A percentile compares a stretch with the other conserved stretches of the same genome.
Evolutionary conservation across 2,888 invertebrate genomes (phyloP).

Genomic region (Sinohyriopsis cumingii): DNA sequence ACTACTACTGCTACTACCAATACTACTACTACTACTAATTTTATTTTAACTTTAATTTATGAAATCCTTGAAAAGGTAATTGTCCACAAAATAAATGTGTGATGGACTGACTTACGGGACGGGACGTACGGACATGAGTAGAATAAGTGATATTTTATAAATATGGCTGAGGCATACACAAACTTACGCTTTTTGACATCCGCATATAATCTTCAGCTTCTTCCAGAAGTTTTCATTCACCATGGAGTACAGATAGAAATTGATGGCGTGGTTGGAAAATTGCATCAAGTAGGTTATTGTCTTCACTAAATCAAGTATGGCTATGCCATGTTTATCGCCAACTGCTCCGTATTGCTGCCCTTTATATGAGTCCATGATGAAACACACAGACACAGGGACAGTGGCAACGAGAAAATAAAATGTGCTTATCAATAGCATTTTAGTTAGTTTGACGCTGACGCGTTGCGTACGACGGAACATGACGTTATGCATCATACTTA

Average conservation of each 20-base stretch:
- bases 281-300: constrained; percentile 20
- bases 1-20: too few species aligned
- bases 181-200: constrained; percentile 11
- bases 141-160: too few species aligned
- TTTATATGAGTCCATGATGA: constrained; percentile 25
- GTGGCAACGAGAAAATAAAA: constrained; percentile 24
- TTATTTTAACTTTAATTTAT: too few species aligned
- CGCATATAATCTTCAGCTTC: constrained; percentile 6
- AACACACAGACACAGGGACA: constrained; percentile 23
- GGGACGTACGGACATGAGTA: too few species aligned
- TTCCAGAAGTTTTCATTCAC: constrained; percentile 20
- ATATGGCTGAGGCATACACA: neutral
- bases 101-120: too few species aligned
- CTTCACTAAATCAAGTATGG: constrained; percentile 14
- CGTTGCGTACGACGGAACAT: constrained; percentile 2
- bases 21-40: too few species aligned
- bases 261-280: constrained; percentile 24
- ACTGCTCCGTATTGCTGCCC: neutral
- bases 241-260: constrained; percentile 28
- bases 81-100: too few species aligned
- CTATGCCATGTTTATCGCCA: neutral
- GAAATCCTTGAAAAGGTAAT: too few species aligned
- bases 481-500: constrained; percentile 1
- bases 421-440: constrained; percentile 21
- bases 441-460: constrained; percentile 15